Evolutionary conservation across 35 echinoderm and acorn worm species (phyloP), one percentile per base, ranked within the genome.

Genomic region (Apostichopus parvimensis): DNA sequence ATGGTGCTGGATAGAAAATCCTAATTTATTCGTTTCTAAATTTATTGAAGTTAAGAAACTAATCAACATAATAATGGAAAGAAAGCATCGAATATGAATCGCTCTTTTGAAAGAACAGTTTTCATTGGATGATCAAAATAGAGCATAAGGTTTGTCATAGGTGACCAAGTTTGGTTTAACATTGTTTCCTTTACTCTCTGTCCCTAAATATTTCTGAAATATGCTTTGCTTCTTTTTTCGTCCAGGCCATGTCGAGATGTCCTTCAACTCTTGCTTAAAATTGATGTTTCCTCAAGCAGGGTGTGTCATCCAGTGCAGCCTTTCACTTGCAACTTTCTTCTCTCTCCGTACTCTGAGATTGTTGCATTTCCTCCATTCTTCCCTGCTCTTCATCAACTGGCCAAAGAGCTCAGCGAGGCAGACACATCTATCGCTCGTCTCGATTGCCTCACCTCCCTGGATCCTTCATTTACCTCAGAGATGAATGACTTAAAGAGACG

Each of bases 361-460:
- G 56, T 99, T 77, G 64, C 93, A 26, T 99, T 99, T 55, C 97
- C 97, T 12, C 9, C 77, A 24, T 99, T 94, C 70, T 93, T 99
- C 25, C 64, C 91, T 8, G n/a, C 71, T 24, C 73, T 99, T 53
- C 92, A 99, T 75, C 87, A 96, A 76, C 73, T 99, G 18, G 78
- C 94, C 8, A 93, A 91, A 84, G 93, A 96, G 61, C 83, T 99
- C 4, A 71, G 90, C 22, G 70, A 78, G 15, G 73, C 75, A 57
- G 79, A 88, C 53, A 20, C 78, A 15, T 12, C 58, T 24, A 73
- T 93, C 57, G 57, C n/a, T 11, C 52, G 59, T 54, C 89, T 23
- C 24, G 2, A 17, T 56, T 77, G 52, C 73, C 89, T 53, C 59
- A 24, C 9, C 56, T 20, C 71, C 73, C n/a, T 78, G 89, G 72